Percentiles rank a stretch among this genome's conserved stretches.
phyloP scores from a whole-genome alignment of 2,113 vertebrate genomes.

The Gymnorhina tibicen region DNA sequence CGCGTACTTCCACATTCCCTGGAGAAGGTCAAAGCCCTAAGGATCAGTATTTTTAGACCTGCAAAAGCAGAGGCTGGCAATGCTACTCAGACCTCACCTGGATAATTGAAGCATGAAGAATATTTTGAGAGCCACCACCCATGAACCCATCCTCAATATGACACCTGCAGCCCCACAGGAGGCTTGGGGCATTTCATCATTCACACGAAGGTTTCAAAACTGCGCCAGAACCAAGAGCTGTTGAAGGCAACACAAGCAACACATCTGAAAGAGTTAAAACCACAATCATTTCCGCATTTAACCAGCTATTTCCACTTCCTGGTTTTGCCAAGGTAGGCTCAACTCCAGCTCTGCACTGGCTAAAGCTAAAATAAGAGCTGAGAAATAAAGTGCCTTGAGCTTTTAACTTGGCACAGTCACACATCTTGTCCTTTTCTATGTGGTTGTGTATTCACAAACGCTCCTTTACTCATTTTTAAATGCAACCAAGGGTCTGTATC shows the following conservation, averaged over 20 bases:
- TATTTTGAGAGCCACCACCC: neutral
- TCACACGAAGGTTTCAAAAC: neutral
- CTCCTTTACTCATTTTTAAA: neutral
- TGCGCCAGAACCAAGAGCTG: neutral
- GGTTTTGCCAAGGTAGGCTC: neutral
- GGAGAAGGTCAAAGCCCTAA: neutral
- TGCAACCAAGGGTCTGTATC: neutral
- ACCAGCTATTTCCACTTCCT: neutral
- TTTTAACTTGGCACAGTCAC: neutral
- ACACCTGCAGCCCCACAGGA: neutral
- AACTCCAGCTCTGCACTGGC: neutral
- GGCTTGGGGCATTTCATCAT: neutral
- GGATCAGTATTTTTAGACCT: neutral
- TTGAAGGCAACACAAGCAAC: neutral
- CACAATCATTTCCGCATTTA: neutral
- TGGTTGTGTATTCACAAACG: neutral
- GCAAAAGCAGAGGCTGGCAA: neutral
- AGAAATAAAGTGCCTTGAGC: neutral
- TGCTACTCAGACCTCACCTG: neutral
- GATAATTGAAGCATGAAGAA: neutral
- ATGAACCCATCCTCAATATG: neutral
- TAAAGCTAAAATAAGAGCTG: neutral
- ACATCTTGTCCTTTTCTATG: neutral
- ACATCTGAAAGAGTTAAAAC: neutral
- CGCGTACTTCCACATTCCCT: fast-evolving